A percentile compares a stretch with the other conserved stretches of the same genome.
Evolutionary conservation across 2,797 vertebrate genomes (phyloP).

Genomic region (Sebastiscus tertius): DNA sequence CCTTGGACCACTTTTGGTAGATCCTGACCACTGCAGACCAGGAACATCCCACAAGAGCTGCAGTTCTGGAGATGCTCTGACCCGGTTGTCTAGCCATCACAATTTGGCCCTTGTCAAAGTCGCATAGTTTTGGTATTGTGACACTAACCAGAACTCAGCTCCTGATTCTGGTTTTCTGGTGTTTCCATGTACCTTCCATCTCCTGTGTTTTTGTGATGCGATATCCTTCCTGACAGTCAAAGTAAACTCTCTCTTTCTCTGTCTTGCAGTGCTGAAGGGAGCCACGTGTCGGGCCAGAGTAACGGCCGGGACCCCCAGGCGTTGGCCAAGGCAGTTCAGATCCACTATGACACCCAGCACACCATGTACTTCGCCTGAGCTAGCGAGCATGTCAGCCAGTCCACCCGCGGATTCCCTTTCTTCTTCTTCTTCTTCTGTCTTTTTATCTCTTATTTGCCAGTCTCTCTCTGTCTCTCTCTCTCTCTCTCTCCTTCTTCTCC

Average conservation of each 20-base stretch:
- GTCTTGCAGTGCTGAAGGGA: constrained; percentile 93
- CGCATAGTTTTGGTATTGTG: no score
- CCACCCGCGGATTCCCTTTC: constrained; percentile 60
- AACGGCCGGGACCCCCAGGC: constrained; percentile 98
- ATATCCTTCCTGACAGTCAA: background rate
- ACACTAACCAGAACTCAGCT: background rate
- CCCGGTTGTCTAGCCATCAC: no score
- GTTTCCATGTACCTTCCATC: background rate
- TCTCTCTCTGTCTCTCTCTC: constrained; percentile 18
- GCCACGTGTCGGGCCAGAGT: constrained; percentile 99
- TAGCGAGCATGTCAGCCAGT: constrained; percentile 63
- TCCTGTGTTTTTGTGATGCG: background rate
- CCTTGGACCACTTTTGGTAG: no score
- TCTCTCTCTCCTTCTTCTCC: background rate
- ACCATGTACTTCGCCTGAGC: constrained; percentile 99
- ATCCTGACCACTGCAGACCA: no score
- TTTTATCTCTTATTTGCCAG: constrained; percentile 35
- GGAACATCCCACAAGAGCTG: no score
- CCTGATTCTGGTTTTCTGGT: background rate
- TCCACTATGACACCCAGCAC: constrained; percentile 99
- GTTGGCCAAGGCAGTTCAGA: constrained; percentile 98
- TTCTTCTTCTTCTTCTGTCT: constrained; percentile 10
- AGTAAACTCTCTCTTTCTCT: constrained; percentile 1
- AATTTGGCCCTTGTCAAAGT: no score
- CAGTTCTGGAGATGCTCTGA: no score